phyloP scores from a whole-genome alignment of 2,888 invertebrate genomes.

The Spicauda simplicius region DNA sequence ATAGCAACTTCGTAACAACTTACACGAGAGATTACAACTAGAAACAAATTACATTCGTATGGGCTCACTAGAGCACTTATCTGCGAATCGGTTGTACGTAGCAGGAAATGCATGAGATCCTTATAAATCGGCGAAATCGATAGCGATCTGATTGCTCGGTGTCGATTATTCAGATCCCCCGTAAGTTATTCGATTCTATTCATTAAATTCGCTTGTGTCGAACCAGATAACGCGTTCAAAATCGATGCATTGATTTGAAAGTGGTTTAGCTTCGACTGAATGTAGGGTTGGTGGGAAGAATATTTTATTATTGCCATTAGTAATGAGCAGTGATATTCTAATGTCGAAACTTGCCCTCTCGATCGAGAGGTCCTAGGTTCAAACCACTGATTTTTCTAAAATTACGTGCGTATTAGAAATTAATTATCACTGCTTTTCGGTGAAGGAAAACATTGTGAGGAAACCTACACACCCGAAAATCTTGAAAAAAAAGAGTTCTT shows the following conservation, averaged over 20 bases:
- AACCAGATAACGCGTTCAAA: slow-evolving; percentile 73
- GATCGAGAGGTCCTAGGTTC: too few relatives aligned
- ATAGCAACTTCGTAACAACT: background rate
- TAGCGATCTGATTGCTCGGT: slow-evolving; percentile 78
- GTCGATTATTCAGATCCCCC: slow-evolving; percentile 81
- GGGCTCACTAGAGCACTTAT: slow-evolving; percentile 45
- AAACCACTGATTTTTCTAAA: too few relatives aligned
- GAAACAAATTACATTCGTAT: slow-evolving; percentile 51
- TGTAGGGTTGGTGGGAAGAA: slow-evolving; percentile 52
- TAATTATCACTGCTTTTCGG: too few relatives aligned
- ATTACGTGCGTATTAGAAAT: too few relatives aligned
- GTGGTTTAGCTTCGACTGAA: slow-evolving; percentile 57
- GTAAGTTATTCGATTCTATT: slow-evolving; percentile 81
- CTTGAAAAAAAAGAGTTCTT: too few relatives aligned
- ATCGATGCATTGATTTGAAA: slow-evolving; percentile 71
- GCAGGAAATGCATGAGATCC: slow-evolving; percentile 71
- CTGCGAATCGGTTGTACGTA: slow-evolving; percentile 45
- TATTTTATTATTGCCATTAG: too few relatives aligned
- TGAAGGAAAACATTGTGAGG: too few relatives aligned
- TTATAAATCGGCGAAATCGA: slow-evolving; percentile 77
- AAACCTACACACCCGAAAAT: too few relatives aligned
- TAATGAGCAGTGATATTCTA: too few relatives aligned
- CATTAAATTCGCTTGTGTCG: slow-evolving; percentile 72
- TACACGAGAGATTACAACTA: slow-evolving; percentile 39
- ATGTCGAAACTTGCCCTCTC: too few relatives aligned